phyloP scores from a whole-genome alignment of 1,140 invertebrate genomes.

The Bombus affinis region DNA sequence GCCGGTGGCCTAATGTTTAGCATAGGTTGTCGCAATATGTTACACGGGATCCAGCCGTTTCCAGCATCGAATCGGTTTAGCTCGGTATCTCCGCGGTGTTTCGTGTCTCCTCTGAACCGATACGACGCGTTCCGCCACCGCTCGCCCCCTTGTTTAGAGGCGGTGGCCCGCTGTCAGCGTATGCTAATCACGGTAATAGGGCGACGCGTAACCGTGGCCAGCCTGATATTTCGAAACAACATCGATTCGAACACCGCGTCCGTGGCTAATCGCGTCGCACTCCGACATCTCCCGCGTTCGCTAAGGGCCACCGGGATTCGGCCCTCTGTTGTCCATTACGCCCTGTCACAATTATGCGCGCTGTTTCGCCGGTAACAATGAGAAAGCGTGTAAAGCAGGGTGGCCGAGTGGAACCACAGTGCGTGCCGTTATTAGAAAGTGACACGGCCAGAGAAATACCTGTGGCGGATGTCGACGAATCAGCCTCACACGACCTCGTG shows the following conservation, averaged over 20 bases:
- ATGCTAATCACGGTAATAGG: slow-evolving; percentile 78
- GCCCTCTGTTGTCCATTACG: slow-evolving; percentile 65
- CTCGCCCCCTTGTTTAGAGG: slow-evolving; percentile 41
- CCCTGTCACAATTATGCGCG: slow-evolving; percentile 65
- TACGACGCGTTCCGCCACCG: background rate
- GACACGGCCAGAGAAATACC: background rate
- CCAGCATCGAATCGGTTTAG: slow-evolving; percentile 58
- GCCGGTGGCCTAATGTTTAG: slow-evolving; percentile 74
- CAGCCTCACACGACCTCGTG: no score
- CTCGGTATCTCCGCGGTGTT: slow-evolving; percentile 43
- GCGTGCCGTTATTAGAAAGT: slow-evolving; percentile 10
- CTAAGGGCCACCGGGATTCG: slow-evolving; percentile 35
- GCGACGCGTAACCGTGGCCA: slow-evolving; percentile 65
- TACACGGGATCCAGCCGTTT: slow-evolving; percentile 59
- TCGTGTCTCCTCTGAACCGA: slow-evolving; percentile 49
- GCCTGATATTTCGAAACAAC: slow-evolving; percentile 77
- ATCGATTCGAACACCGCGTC: slow-evolving; percentile 64
- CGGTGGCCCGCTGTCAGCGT: slow-evolving; percentile 72
- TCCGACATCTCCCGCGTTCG: background rate
- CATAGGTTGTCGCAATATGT: slow-evolving; percentile 77
- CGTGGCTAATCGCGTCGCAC: slow-evolving; percentile 46
- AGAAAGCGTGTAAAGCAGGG: slow-evolving; percentile 22
- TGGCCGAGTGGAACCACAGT: no score
- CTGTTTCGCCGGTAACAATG: slow-evolving; percentile 28
- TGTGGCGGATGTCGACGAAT: slow-evolving; percentile 2